Base-by-base conservation (phyloP, 2,113 vertebrate genomes). In the Herpetotheres cachinnans region DNA sequence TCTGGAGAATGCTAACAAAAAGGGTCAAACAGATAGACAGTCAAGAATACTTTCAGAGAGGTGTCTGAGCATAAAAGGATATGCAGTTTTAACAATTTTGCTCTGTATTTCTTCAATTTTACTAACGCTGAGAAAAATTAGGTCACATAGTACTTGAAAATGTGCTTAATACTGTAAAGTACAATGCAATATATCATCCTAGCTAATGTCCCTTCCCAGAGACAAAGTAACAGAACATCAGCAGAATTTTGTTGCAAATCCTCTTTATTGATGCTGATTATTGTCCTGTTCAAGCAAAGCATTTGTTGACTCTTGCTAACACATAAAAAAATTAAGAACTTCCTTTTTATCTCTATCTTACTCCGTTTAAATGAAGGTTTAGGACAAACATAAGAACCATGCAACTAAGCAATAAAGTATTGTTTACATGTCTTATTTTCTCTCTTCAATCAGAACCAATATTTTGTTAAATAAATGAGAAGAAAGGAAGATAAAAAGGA, bases 271-370 rank as follows among this genome's bases (percentile, higher is more conserved):
- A 70, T 95, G 71, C 16, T 71, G 76, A 96, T 58, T 87, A 85
- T 96, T 94, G 69, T 82, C 65, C 69, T 67, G 47, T 90, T 95
- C 94, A 92, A 69, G 55, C 67, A 91, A 85, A 96, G 46, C 22
- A 80, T 89, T 85, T 95, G 79, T 54, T 96, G 56, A 93, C 26
- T 76, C 16, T 86, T 80, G 46, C 30, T 95, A 96, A 90, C 9
- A 90, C 16, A 93, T 40, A 9, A 65, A 82, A 74, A 59, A 52
- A 27, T 11, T 9, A 70, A 89, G 11, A 83, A 77, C 36, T 36
- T 55, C 32, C n/a, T 87, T 94, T 84, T 95, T 49, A 90, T 34
- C 26, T 91, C 71, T 77, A 14, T n/a, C 34, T 55, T 91, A 87
- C 87, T 58, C 26, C 76, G 12, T 34, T 79, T 82, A 94, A 66